Conservation (phyloP, 2,797 vertebrate genomes). For the Cossypha heuglini region DNA sequence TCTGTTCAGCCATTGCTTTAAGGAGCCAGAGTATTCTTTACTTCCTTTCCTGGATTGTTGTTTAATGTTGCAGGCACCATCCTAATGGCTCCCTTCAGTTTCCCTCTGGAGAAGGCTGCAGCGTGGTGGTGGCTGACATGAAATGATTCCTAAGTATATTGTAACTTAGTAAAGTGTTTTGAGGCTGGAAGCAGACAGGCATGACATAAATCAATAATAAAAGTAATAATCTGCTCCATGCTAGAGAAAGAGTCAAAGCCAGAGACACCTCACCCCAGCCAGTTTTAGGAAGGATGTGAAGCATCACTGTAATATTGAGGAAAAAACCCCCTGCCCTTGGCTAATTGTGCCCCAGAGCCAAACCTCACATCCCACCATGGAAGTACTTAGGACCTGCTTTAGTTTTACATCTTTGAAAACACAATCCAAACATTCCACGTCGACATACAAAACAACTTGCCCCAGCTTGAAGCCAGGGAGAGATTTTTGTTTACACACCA, state of each 20-base stretch:
- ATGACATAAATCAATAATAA: constrained; percentile 58
- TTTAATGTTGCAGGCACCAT: constrained; percentile 69
- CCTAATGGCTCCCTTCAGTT: constrained; percentile 65
- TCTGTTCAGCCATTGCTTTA: constrained; percentile 43
- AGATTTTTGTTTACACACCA: neutral
- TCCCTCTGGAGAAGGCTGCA: constrained; percentile 38
- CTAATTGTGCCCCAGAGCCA: neutral
- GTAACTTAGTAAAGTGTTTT: constrained; percentile 65
- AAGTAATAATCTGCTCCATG: constrained; percentile 37
- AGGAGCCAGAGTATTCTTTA: constrained; percentile 55
- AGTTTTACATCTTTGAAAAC: neutral
- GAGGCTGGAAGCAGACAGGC: constrained; percentile 59
- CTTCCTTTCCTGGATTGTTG: constrained; percentile 61
- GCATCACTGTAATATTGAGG: neutral
- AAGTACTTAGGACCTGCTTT: neutral
- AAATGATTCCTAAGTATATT: constrained; percentile 48
- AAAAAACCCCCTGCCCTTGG: neutral
- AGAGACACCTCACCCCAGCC: constrained; percentile 27
- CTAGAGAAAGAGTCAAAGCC: constrained; percentile 31
- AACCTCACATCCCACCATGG: neutral
- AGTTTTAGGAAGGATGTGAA: constrained; percentile 45
- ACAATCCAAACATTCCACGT: neutral
- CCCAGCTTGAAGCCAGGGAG: neutral
- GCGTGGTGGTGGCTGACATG: constrained; percentile 22
- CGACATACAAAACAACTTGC: neutral